phyloP scores from a whole-genome alignment of 2,888 invertebrate species.

The Scaptomyza polygonia region DNA sequence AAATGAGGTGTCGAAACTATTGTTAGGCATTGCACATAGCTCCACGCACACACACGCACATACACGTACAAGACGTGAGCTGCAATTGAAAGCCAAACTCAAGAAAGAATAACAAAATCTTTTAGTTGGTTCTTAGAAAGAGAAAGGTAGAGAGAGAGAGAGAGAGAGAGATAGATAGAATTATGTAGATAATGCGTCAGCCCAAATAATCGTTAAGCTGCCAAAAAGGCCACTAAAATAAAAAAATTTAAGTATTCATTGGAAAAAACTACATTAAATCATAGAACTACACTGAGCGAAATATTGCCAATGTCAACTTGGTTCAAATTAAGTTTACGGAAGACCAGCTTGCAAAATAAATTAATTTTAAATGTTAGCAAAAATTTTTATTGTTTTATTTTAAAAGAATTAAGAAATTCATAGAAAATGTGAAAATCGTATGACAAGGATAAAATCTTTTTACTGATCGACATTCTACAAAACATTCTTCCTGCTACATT shows the following conservation, averaged over 20 bases:
- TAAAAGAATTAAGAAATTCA: too few species aligned
- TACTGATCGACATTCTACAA: too few species aligned
- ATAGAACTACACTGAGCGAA: too few species aligned
- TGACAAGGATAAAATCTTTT: too few species aligned
- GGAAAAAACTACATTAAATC: neutral
- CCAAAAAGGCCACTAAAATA: conserved; percentile 7
- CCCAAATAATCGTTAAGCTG: neutral
- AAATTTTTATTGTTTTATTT: too few species aligned
- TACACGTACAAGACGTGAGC: conserved; percentile 42
- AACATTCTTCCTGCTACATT: too few species aligned
- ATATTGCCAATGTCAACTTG: too few species aligned
- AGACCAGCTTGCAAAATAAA: too few species aligned
- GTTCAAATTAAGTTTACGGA: too few species aligned
- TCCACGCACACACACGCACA: neutral
- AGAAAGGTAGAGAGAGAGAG: neutral
- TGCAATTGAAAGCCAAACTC: conserved; percentile 30
- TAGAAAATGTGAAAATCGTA: too few species aligned
- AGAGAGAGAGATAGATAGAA: too few species aligned
- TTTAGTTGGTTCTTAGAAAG: conserved; percentile 5
- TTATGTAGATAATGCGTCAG: neutral
- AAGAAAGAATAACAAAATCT: neutral
- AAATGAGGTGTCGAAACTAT: conserved; percentile 75
- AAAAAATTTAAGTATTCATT: neutral
- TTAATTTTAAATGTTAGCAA: too few species aligned
- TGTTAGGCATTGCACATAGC: conserved; percentile 56